Evolutionary conservation across 1,140 invertebrate species (phyloP), one percentile per base, ranked within the genome.

Genomic region (Linepithema humile): DNA sequence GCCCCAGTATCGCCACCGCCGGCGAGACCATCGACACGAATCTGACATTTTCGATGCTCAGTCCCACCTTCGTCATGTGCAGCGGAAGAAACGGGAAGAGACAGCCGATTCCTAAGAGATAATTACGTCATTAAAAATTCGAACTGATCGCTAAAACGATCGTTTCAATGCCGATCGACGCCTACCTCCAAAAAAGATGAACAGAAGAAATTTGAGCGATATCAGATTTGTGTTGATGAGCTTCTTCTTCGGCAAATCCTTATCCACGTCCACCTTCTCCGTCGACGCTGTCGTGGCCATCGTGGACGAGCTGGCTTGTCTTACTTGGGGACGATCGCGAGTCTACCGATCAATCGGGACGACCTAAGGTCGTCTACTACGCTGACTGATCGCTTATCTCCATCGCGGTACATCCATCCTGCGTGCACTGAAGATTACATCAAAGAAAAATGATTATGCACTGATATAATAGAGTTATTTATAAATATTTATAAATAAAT

Each of bases 1-100:
- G 96, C 0, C 96, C 97, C 15, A 98, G 88, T 45, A 97, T 95
- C 0, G 97, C 96, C 1, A 97, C 94, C 65, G 96, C 95, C 1
- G 97, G 96, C 3, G 97, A 96, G 12, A 97, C 94, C 48, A 97
- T 96, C 43, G 97, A 97, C 82, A 98, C 96, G 17, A 96, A 94
- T 6, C 96, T 95, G 15, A 96, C 95, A 90, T 98, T 96, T 15
- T 96, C 94, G 78, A 95, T 94, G 50, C 96, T 96, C 57, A 98
- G 89, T 2, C 97, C 97, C 62, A 97, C 93, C 40, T 95, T 91
- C 70, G 95, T 93, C 95, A 97, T 97, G 92, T 97, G 97, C 9
- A 96, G 93, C 2, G 96, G 95, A 32, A 98, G 95, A 91, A 97
- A 97, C 15, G 97, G 96, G 86, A 97, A 96, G 57, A 98, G 94